Conservation (phyloP, 2,888 invertebrate genomes). For the Cerastis rubricosa region DNA sequence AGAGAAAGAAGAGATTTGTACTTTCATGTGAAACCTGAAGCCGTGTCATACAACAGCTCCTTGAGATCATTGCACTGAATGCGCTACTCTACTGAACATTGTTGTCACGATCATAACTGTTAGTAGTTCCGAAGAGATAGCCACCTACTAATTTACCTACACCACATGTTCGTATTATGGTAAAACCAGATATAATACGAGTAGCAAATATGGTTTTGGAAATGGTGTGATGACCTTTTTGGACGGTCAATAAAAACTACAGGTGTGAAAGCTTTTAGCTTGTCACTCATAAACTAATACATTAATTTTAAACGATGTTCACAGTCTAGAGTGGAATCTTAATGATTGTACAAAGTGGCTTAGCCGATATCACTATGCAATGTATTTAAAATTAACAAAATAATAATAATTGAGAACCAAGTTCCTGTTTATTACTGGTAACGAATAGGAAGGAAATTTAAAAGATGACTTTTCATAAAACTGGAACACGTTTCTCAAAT, state of each 20-base stretch:
- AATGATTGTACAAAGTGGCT: constrained; percentile 2
- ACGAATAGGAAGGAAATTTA: not conserved
- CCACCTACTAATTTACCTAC: not conserved
- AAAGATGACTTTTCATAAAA: not conserved
- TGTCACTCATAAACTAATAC: not conserved
- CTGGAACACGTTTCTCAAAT: not conserved
- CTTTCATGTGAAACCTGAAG: constrained; percentile 51
- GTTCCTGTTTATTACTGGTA: not conserved
- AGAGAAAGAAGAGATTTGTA: constrained; percentile 57
- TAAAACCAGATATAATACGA: not conserved
- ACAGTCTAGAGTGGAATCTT: not conserved
- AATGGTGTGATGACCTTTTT: not conserved
- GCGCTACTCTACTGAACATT: not conserved
- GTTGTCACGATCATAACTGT: not conserved
- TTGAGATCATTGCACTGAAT: constrained; percentile 58
- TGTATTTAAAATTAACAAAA: not conserved
- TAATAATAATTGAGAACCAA: too few relatives aligned
- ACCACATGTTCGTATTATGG: not conserved
- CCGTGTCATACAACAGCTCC: constrained; percentile 51
- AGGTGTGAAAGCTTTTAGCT: not conserved
- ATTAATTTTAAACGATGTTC: constrained; percentile 2
- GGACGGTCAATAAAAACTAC: constrained; percentile 4
- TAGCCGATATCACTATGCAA: not conserved
- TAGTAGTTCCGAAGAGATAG: not conserved
- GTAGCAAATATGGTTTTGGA: not conserved